Percentiles rank a stretch among this genome's conserved stretches.
phyloP scores from a whole-genome alignment of 2,113 vertebrate genomes.

The Prunella fulvescens region DNA sequence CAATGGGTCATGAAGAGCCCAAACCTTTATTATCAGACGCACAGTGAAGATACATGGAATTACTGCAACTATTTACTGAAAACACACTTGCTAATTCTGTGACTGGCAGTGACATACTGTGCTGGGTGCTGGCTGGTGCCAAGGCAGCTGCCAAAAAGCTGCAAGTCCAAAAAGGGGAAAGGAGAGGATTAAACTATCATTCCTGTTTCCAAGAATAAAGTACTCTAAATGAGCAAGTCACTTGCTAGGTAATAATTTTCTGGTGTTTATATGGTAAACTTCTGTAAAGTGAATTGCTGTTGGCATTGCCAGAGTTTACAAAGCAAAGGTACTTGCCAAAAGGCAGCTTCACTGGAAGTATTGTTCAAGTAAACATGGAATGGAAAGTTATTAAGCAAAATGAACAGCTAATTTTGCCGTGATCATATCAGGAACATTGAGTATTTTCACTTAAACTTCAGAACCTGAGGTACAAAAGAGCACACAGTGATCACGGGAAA shows the following conservation, averaged over 20 bases:
- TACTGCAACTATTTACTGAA: constrained; percentile 27
- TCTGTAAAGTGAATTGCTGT: constrained; percentile 5
- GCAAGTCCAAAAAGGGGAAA: constrained; percentile 33
- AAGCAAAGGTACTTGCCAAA: constrained; percentile 35
- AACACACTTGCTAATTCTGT: constrained; percentile 24
- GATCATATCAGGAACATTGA: constrained; percentile 33
- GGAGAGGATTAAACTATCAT: constrained; percentile 22
- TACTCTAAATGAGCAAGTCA: constrained; percentile 35
- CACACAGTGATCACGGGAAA: background rate
- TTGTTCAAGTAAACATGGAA: background rate
- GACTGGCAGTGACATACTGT: constrained; percentile 2
- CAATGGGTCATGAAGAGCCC: background rate
- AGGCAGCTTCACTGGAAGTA: constrained; percentile 2
- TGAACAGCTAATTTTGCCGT: constrained; percentile 18
- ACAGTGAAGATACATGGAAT: background rate
- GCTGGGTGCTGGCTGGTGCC: background rate
- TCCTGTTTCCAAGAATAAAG: constrained; percentile 47
- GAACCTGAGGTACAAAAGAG: constrained; percentile 17
- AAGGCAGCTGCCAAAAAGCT: constrained; percentile 32
- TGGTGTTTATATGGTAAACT: constrained; percentile 47
- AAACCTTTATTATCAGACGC: background rate
- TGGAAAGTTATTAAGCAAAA: constrained; percentile 41
- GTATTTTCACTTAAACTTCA: constrained; percentile 30
- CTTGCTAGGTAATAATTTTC: constrained; percentile 48
- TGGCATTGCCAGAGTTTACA: constrained; percentile 24